phyloP scores from a whole-genome alignment of 2,888 invertebrate species.

The Eremobia ochroleuca region DNA sequence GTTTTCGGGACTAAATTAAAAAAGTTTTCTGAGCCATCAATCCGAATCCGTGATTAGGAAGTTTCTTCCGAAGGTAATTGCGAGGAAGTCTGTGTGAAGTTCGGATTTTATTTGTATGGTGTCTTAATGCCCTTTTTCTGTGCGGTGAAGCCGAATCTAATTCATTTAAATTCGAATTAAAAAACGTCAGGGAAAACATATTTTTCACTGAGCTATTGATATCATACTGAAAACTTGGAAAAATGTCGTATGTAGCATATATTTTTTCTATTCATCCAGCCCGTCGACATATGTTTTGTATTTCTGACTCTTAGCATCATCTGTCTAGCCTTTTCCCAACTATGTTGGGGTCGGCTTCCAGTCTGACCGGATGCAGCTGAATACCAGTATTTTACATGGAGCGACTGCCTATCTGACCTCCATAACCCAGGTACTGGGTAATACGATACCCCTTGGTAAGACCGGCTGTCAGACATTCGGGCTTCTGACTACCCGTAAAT shows the following conservation, averaged over 20 bases:
- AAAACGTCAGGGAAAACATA: background rate
- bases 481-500: too few species aligned
- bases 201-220: slow-evolving; percentile 9
- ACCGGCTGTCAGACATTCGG: too few species aligned
- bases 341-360: too few species aligned
- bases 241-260: background rate
- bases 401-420: too few species aligned
- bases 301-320: too few species aligned
- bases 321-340: too few species aligned
- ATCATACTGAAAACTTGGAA: background rate
- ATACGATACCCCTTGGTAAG: too few species aligned
- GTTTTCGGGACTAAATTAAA: slow-evolving; percentile 76
- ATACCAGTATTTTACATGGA: too few species aligned
- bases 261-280: background rate
- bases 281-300: background rate
- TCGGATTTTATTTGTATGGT: slow-evolving; percentile 52
- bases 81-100: slow-evolving; percentile 56
- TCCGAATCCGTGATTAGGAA: slow-evolving; percentile 70
- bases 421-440: too few species aligned
- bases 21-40: slow-evolving; percentile 73
- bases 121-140: slow-evolving; percentile 29
- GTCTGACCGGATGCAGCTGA: too few species aligned
- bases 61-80: slow-evolving; percentile 59
- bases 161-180: slow-evolving; percentile 26
- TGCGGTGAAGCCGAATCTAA: slow-evolving; percentile 1